Conservation (phyloP, 30 jellyfish, hydroid and myxozoan genomes). For the Rhopilema esculentum region DNA sequence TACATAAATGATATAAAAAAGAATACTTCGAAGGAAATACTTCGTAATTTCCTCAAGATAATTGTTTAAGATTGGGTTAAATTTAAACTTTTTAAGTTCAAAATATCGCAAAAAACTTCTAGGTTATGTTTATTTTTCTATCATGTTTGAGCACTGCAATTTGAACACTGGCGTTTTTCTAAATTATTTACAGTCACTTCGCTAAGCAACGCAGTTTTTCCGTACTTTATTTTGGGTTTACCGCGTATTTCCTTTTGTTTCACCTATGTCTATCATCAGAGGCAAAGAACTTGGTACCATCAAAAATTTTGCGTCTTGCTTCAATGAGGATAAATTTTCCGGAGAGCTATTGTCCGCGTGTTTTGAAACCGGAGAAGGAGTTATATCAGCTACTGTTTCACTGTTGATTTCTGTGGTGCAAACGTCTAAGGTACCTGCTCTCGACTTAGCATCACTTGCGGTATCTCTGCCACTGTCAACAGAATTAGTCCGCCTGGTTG, state of each 20-base stretch:
- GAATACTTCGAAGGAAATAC: too few species aligned
- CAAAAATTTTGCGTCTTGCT: constrained; percentile 54
- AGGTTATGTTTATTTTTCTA: too few species aligned
- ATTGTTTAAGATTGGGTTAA: too few species aligned
- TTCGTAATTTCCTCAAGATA: too few species aligned
- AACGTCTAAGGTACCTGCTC: constrained; percentile 40
- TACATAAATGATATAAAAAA: too few species aligned
- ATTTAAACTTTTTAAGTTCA: too few species aligned
- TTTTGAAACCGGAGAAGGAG: not conserved
- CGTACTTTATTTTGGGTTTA: too few species aligned
- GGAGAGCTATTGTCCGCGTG: not conserved
- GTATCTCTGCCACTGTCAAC: constrained; percentile 59
- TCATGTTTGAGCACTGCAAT: too few species aligned
- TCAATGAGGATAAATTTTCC: constrained; percentile 4
- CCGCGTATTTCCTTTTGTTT: not conserved
- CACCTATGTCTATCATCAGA: not conserved
- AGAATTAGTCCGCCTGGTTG: constrained; percentile 51
- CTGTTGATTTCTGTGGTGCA: constrained; percentile 1
- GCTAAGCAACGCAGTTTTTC: too few species aligned
- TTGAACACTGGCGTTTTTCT: too few species aligned
- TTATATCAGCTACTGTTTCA: not conserved
- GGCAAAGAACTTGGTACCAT: constrained; percentile 70
- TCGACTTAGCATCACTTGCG: constrained; percentile 36
- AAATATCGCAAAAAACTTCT: too few species aligned
- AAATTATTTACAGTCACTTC: too few species aligned